phyloP scores from a whole-genome alignment of 2,113 vertebrate genomes.

The Neotoma lepida region DNA sequence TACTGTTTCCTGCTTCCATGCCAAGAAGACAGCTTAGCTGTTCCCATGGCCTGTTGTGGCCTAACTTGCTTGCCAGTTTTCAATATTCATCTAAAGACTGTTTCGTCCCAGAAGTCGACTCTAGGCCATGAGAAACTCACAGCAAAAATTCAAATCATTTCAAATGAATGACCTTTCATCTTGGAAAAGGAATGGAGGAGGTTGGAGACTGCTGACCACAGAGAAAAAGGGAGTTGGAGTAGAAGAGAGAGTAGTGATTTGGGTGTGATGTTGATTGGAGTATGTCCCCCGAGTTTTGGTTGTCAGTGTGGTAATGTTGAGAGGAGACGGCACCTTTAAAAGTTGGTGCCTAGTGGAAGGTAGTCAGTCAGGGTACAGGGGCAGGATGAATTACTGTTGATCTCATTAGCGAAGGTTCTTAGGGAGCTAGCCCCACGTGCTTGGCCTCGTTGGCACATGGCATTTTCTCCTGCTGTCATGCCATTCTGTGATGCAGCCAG shows the following conservation, averaged over 20 bases:
- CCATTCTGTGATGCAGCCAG: background rate
- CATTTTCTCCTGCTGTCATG: background rate
- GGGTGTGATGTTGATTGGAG: background rate
- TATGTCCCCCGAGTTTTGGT: too few relatives aligned
- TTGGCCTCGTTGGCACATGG: background rate
- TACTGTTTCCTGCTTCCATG: background rate
- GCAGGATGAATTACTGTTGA: background rate
- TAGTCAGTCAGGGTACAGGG: background rate
- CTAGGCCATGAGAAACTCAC: conserved; percentile 34
- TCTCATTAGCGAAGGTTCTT: background rate
- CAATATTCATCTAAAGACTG: background rate
- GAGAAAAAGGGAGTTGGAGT: background rate
- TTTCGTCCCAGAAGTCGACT: background rate
- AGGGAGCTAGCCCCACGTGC: too few relatives aligned
- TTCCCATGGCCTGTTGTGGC: background rate
- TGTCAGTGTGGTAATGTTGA: background rate
- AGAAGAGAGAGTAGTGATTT: background rate
- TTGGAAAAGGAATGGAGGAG: background rate
- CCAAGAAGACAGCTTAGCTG: conserved; percentile 47
- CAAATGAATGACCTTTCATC: background rate
- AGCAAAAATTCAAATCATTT: conserved; percentile 47
- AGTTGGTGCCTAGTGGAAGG: background rate
- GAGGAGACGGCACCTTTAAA: background rate
- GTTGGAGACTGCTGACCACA: background rate
- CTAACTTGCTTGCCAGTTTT: conserved; percentile 22